Evolutionary conservation across 2,113 vertebrate genomes (phyloP).

Genomic region (Rhinichthys klamathensis): DNA sequence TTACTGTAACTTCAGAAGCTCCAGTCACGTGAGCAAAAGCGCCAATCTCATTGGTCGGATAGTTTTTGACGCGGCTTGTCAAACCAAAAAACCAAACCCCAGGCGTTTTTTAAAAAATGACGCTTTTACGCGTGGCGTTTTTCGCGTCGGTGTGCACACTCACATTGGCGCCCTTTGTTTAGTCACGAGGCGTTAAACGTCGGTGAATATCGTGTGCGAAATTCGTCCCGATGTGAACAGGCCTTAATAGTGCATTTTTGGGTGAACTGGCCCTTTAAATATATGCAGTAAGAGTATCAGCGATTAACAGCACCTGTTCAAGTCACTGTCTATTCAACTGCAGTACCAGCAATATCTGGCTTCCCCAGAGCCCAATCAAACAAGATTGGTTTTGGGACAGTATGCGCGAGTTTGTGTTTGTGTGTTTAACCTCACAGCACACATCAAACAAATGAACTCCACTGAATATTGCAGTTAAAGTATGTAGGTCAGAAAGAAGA

Average conservation of each 20-base stretch:
- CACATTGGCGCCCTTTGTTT: no score
- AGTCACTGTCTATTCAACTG: slow-evolving; percentile 19
- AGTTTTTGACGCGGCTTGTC: no score
- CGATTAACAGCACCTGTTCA: slow-evolving; percentile 43
- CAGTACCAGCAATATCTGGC: slow-evolving; percentile 5
- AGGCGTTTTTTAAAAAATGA: no score
- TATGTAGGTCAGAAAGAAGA: slow-evolving; percentile 50
- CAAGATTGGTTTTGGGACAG: slow-evolving; percentile 45
- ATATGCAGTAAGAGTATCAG: background rate
- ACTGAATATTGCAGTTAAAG: slow-evolving; percentile 32
- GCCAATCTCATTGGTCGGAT: no score
- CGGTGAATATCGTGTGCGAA: no score
- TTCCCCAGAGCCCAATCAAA: slow-evolving; percentile 43
- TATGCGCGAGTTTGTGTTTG: slow-evolving; percentile 22
- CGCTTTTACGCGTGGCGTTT: no score
- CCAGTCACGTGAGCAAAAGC: no score
- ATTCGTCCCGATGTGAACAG: no score
- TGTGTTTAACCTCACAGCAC: slow-evolving; percentile 5
- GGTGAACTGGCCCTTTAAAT: background rate
- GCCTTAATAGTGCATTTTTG: background rate
- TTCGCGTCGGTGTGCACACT: no score
- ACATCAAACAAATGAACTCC: slow-evolving; percentile 34
- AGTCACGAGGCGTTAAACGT: no score
- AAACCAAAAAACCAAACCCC: no score
- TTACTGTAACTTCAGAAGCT: no score